phyloP scores from a whole-genome alignment of 2,797 vertebrate species.

The Gallinago stenura region DNA sequence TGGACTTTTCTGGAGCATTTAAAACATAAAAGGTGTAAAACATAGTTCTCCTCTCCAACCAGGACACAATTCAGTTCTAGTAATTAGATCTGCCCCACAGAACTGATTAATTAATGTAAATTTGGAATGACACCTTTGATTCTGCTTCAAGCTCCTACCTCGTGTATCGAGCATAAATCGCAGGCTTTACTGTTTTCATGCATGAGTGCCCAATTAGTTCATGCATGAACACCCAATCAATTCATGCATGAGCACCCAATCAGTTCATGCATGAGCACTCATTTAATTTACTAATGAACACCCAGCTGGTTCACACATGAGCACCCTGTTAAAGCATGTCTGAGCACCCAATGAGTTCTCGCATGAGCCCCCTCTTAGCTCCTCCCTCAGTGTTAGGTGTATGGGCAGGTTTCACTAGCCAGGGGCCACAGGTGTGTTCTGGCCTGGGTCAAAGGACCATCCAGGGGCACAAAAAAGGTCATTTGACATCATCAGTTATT shows the following conservation, averaged over 20 bases:
- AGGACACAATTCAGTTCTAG: not conserved
- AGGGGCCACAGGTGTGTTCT: not conserved
- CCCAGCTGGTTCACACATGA: not conserved
- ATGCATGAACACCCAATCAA: not conserved
- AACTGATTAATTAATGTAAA: not conserved
- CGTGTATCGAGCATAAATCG: not conserved
- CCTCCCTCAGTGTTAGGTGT: not conserved
- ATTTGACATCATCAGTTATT: not conserved
- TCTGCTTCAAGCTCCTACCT: not conserved
- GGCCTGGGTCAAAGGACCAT: not conserved
- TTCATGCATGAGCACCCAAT: not conserved
- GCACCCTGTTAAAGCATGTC: not conserved
- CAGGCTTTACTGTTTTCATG: not conserved
- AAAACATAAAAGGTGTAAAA: not conserved
- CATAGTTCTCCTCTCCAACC: not conserved
- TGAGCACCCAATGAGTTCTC: not conserved
- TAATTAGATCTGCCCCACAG: not conserved
- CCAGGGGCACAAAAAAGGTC: not conserved
- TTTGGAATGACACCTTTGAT: not conserved
- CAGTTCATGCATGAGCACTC: not conserved
- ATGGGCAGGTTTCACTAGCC: not conserved
- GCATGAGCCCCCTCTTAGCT: not conserved
- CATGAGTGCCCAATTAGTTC: not conserved
- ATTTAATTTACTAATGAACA: not conserved
- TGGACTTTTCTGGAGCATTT: not conserved